Evolutionary conservation across 2,797 vertebrate genomes (phyloP).

Genomic region (Zonotrichia albicollis): DNA sequence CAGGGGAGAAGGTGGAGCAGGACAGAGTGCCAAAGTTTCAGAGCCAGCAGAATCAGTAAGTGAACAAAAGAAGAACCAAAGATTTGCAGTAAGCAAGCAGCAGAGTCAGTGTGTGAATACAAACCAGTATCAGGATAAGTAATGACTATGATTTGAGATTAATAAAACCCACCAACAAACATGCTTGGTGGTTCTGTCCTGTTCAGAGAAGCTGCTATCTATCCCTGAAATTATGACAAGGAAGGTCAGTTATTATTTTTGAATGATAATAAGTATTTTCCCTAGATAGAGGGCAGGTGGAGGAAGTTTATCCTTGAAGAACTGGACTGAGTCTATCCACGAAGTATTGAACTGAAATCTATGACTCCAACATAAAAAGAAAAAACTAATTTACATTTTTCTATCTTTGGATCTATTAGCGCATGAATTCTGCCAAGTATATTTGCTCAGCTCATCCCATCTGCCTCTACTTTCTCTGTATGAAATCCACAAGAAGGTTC

Average conservation of each 20-base stretch:
- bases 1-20: neutral
- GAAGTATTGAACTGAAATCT: neutral
- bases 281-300: neutral
- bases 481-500: neutral
- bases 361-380: neutral
- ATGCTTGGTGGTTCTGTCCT: neutral
- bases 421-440: neutral
- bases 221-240: neutral
- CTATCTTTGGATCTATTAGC: neutral
- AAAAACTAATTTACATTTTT: neutral
- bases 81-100: neutral
- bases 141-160: neutral
- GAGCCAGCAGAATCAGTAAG: neutral
- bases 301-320: neutral
- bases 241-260: neutral
- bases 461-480: neutral
- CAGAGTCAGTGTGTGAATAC: neutral
- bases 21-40: neutral
- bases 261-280: neutral
- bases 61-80: neutral
- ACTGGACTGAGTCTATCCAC: neutral
- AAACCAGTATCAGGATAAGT: neutral
- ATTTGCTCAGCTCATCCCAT: neutral
- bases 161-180: neutral
- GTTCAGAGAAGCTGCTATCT: neutral